phyloP scores from a whole-genome alignment of 2,113 vertebrate species.

The Anser brachyrhynchus region DNA sequence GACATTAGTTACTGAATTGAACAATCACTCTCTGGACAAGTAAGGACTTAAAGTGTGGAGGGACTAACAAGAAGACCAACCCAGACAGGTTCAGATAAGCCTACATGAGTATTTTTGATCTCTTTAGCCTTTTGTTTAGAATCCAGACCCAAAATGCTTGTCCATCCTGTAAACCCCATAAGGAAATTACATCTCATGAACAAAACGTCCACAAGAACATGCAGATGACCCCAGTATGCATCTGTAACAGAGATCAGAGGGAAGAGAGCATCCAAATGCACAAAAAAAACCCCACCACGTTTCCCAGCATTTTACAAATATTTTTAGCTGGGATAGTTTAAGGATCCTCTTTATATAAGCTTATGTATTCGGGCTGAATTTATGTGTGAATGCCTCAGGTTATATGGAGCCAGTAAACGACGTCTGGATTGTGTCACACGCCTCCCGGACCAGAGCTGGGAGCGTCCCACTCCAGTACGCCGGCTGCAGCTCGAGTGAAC shows the following conservation, averaged over 20 bases:
- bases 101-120: not conserved
- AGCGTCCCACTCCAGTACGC: not conserved
- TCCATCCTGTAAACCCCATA: not conserved
- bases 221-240: not conserved
- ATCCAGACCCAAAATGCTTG: not conserved
- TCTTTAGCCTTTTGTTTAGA: not conserved
- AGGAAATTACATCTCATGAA: constrained; percentile 4
- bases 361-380: constrained; percentile 29
- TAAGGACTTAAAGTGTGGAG: not conserved
- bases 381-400: constrained; percentile 59
- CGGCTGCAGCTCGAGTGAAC: not conserved
- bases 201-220: not conserved
- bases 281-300: not conserved
- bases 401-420: constrained; percentile 49
- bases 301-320: constrained; percentile 4
- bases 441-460: not conserved
- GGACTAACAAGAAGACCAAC: not conserved
- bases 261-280: not conserved
- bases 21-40: not conserved
- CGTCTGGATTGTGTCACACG: constrained; percentile 51
- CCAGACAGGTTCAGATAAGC: not conserved
- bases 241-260: not conserved
- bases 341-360: constrained; percentile 31
- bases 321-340: constrained; percentile 1
- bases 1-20: constrained; percentile 3